Percentiles rank a stretch among this genome's conserved stretches.
Conservation (phyloP, 35 echinoderm and acorn worm genomes). For the Eucidaris tribuloides region DNA sequence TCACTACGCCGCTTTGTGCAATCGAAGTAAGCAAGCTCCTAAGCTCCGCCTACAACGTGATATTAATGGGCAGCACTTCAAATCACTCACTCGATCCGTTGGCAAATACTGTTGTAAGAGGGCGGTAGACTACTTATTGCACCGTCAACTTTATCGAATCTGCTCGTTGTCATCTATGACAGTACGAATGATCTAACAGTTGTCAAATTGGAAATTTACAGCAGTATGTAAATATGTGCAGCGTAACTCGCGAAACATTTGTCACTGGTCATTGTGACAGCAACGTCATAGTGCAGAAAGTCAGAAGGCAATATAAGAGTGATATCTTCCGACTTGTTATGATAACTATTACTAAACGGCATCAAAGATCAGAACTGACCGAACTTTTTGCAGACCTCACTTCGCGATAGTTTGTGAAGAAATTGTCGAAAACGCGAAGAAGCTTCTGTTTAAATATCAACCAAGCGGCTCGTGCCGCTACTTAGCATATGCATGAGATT, state of each 20-base stretch:
- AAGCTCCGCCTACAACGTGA: not conserved
- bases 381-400: not conserved
- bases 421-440: not conserved
- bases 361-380: not conserved
- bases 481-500: slow-evolving; percentile 18
- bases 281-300: not conserved
- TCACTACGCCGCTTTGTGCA: not conserved
- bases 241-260: not conserved
- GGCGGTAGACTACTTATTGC: not conserved
- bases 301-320: not conserved
- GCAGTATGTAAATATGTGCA: not conserved
- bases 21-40: not conserved
- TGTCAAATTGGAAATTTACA: not conserved
- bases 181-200: not conserved
- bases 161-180: not conserved
- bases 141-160: not conserved
- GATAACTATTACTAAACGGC: not conserved
- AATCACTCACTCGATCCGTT: not conserved
- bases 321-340: not conserved
- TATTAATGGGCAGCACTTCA: not conserved
- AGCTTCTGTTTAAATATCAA: not conserved
- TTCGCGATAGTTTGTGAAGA: not conserved
- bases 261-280: not conserved
- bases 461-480: not conserved
- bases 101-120: not conserved